Conservation (phyloP, 2,113 vertebrate species). For the Progne subis region DNA sequence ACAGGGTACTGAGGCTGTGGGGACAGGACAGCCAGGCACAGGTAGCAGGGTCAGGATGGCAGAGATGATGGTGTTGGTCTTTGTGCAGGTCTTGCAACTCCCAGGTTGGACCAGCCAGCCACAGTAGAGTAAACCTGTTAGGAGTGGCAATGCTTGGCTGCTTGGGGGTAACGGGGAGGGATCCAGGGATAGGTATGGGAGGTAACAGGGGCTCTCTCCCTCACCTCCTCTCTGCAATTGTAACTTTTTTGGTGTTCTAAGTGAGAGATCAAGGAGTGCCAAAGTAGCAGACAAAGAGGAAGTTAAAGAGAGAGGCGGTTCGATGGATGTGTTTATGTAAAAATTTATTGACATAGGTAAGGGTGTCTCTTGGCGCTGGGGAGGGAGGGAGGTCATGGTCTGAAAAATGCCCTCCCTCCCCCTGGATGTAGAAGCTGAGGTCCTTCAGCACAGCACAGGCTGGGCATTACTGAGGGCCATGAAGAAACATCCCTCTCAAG, state of each 20-base stretch:
- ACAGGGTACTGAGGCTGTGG: too few species aligned
- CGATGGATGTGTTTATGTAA: rapidly evolving
- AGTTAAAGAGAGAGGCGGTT: neutral
- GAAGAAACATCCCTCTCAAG: neutral
- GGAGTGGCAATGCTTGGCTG: rapidly evolving
- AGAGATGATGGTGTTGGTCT: neutral
- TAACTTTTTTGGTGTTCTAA: neutral
- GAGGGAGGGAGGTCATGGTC: neutral
- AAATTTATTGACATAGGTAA: neutral
- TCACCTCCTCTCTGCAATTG: neutral
- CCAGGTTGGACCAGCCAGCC: neutral
- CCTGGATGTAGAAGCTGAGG: neutral
- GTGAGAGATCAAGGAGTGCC: neutral
- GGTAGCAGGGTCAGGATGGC: neutral
- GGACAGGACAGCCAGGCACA: neutral
- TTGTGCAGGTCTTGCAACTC: neutral
- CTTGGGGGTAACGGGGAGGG: rapidly evolving
- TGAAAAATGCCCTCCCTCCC: neutral
- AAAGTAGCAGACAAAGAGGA: neutral
- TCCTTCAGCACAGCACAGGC: neutral
- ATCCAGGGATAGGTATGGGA: neutral
- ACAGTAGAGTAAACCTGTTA: neutral
- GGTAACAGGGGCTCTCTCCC: neutral
- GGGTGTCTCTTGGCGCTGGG: neutral
- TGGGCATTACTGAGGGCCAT: rapidly evolving